Base-by-base conservation (phyloP, 2,797 vertebrate genomes). In the Euphonia xanthogaster region DNA sequence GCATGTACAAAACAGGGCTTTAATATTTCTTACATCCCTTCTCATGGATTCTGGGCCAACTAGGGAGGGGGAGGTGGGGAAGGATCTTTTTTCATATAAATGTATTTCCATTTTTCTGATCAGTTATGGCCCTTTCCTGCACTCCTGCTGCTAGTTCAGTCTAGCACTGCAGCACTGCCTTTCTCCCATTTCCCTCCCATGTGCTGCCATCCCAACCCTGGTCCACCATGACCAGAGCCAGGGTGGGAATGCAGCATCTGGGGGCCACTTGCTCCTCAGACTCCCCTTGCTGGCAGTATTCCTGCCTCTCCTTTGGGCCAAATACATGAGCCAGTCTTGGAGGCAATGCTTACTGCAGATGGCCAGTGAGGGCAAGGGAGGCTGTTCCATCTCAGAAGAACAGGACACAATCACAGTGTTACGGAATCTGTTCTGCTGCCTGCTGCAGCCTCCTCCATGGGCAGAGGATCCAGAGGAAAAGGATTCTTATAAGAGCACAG, bases 31-130 rank as follows among this genome's bases (percentile, higher is more conserved):
- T 72, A 13, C 16, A 50, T 19, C 8, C 39, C 15, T 44, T 47
- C 20, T 54, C 24, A 75, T 3, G 18, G 57, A 57, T 50, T 66
- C 30, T 27, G 8, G 66, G 6, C 17, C 66, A 9, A 0, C 1
- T 42, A 7, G 6, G 6, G 1, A 48, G 14, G 6, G 1, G 6
- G 1, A 4, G 2, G 2, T 12, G 4, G 19, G 9, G 11, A 61
- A 25, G 14, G 5, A 24, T 4, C 19, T 51, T 39, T 70, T 37
- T 22, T 61, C 28, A 27, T 14, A 35, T 17, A 45, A 57, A 54
- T 35, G 4, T 48, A 23, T 84, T 78, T 85, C 13, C 21, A 28
- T 24, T 30, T 45, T 68, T 68, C 22, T 62, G 23, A 35, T 33
- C 17, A 23, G 22, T 47, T 75, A 19, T 12, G 6, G 9, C 13